These are phyloP conservation scores for Proteles cristata DNA, from an alignment of 2,113 vertebrate genomes.

Conservation along the genomic window DNA sequence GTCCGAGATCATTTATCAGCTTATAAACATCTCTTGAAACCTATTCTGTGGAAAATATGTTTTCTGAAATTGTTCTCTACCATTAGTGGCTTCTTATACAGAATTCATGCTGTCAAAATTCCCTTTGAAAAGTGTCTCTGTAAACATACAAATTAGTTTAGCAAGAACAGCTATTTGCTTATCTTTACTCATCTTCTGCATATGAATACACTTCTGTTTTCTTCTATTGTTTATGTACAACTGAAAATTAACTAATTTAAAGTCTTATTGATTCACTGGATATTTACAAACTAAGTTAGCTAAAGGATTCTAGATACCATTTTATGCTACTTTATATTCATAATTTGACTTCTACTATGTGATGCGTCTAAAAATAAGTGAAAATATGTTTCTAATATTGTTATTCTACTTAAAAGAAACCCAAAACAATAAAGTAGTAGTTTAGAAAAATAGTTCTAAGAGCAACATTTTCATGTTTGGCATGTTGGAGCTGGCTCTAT, in stretches of 20 bases:
- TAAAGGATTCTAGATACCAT: not conserved
- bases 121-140: not conserved
- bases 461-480: not conserved
- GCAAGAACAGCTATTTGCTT: not conserved
- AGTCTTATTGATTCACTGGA: not conserved
- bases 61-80: not conserved
- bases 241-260: not conserved
- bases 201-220: not conserved
- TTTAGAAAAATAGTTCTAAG: not conserved
- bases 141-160: not conserved
- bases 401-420: not conserved
- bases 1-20: constrained; percentile 4
- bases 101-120: not conserved
- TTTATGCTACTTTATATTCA: not conserved
- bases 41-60: not conserved
- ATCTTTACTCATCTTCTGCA: not conserved
- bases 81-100: constrained; percentile 4
- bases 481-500: not conserved
- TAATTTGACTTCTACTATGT: not conserved
- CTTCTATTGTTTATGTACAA: not conserved
- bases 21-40: not conserved
- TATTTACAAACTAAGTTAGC: not conserved
- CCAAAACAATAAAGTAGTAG: not conserved
- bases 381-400: not conserved
- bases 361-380: not conserved